These are phyloP conservation scores for Mycalesis mineus DNA, from an alignment of 2,888 invertebrate species.

Conservation along the genomic window DNA sequence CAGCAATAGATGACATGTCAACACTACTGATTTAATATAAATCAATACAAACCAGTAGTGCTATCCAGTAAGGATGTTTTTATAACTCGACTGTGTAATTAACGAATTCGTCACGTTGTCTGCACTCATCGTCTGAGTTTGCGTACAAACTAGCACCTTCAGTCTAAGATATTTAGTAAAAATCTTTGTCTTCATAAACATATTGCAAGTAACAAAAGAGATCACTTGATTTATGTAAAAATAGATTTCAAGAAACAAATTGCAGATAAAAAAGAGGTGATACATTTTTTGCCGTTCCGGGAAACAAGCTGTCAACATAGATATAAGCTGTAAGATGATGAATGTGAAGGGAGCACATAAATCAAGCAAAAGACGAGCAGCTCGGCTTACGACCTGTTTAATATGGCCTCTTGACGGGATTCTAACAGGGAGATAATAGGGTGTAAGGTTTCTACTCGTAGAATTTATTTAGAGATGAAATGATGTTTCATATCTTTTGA, in stretches of 20 bases:
- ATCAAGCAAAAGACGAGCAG: conserved; percentile 19
- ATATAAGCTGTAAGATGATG: conserved; percentile 18
- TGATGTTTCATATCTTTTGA: neutral
- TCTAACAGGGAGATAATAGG: conserved; percentile 14
- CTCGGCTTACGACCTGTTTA: conserved; percentile 12
- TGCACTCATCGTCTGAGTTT: no score
- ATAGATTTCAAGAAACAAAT: neutral
- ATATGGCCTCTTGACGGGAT: conserved; percentile 9
- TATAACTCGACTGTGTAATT: no score
- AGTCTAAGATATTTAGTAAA: no score
- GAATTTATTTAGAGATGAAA: neutral
- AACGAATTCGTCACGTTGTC: no score
- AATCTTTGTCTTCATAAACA: neutral
- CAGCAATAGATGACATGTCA: no score
- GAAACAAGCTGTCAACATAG: conserved; percentile 13
- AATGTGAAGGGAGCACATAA: conserved; percentile 23
- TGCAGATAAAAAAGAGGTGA: neutral
- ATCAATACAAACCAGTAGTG: no score
- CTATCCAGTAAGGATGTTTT: no score
- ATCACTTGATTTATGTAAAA: neutral
- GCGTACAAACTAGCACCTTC: no score
- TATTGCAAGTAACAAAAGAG: neutral
- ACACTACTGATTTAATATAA: no score
- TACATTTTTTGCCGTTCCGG: conserved; percentile 8
- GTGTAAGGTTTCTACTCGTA: conserved; percentile 1